Percentiles rank a stretch among this genome's conserved stretches.
These are phyloP conservation scores for Diarsia dahlii DNA, from an alignment of 2,888 invertebrate species.

Conservation along the genomic window DNA sequence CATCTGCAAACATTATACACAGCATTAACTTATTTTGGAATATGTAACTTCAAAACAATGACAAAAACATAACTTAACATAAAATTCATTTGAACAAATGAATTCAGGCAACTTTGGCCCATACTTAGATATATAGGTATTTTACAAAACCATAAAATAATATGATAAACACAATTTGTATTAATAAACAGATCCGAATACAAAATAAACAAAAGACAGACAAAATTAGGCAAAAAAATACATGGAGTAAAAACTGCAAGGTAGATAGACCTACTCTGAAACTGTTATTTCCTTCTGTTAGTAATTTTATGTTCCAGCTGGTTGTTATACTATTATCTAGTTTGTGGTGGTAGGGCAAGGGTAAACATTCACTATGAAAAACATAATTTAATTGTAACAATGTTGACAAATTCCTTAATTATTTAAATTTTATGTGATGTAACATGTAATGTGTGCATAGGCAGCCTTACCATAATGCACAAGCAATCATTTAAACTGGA, in stretches of 20 bases:
- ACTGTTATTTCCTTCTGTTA: background rate
- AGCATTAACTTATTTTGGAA: background rate
- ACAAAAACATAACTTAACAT: too few relatives aligned
- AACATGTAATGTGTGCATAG: background rate
- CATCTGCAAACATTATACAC: slow-evolving; percentile 60
- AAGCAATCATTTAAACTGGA: background rate
- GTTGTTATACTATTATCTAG: background rate
- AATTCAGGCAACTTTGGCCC: too few relatives aligned
- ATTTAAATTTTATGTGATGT: background rate
- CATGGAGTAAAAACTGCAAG: background rate
- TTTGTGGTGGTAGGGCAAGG: slow-evolving; percentile 1
- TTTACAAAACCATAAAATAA: too few relatives aligned
- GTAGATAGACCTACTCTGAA: background rate
- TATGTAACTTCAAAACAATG: background rate
- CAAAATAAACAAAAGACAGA: too few relatives aligned
- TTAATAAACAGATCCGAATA: too few relatives aligned
- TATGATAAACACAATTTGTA: too few relatives aligned
- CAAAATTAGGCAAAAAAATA: background rate
- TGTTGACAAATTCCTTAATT: background rate
- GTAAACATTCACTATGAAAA: background rate
- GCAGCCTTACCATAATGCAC: background rate
- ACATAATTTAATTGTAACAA: background rate
- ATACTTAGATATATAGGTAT: too few relatives aligned
- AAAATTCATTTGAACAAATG: too few relatives aligned
- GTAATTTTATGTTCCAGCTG: background rate